Base-by-base conservation (phyloP, 2,113 vertebrate species). In the Nesospiza acunhae region DNA sequence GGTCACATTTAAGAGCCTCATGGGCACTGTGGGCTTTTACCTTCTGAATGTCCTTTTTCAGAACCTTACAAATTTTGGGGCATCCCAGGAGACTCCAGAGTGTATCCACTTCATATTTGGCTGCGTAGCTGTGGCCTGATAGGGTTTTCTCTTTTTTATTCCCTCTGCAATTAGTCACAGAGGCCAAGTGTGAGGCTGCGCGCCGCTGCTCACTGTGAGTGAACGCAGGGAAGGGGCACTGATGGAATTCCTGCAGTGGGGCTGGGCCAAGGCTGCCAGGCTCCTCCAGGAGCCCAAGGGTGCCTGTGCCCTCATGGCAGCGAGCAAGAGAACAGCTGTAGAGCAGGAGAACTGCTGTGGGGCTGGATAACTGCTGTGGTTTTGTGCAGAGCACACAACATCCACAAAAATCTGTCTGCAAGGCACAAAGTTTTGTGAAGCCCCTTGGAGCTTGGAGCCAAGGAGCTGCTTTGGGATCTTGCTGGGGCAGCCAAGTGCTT, bases 161-260 rank as follows among this genome's bases (percentile, higher is more conserved):
- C 16, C 70, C 87, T 39, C 20, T 24, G 82, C 78, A 86, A 21
- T 93, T 80, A 41, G 55, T 88, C 93, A 74, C 27, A 20, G 94
- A 88, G 87, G 30, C 16, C 26, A 3, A 17, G 6, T 0, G 6
- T 0, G 70, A 64, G 74, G 11, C 49, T 19, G 49, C 15, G 7
- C 6, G 26, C 22, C 39, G 87, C 84, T 0, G 11, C 52, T 74
- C 37, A 1, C 88, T 3, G 0, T 33, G 6, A 24, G 2, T 1
- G 10, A 84, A 63, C 1, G 0, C 66, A 52, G 69, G 39, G 13
- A 18, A 33, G 37, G n/a, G 16, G n/a, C 39, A 0, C 0, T 3
- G 53, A 1, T 26, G 80, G 63, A 76, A 10, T 69, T 22, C 7
- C 0, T 37, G 78, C 10, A 7, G 27, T 0, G 78, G 19, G 41